These are phyloP conservation scores for Hippocampus barbouri DNA, from an alignment of 2,113 vertebrate genomes.

Conservation along the genomic window DNA sequence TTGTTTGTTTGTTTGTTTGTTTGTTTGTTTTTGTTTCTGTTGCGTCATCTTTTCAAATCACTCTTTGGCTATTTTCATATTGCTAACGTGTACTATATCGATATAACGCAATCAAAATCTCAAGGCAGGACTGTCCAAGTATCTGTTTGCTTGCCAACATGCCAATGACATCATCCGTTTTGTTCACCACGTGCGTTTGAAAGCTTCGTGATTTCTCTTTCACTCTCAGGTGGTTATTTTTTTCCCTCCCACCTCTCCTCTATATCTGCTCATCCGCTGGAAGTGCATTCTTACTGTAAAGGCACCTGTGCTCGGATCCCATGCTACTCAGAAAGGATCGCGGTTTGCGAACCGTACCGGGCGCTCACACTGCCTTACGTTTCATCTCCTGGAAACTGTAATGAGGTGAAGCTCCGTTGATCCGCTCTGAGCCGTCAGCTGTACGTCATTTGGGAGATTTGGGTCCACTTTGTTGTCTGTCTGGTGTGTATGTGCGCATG, in stretches of 20 bases:
- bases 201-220: background rate
- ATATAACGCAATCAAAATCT: background rate
- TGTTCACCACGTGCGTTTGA: conserved; percentile 12
- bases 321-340: background rate
- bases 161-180: conserved; percentile 35
- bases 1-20: background rate
- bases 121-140: conserved; percentile 20
- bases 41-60: background rate
- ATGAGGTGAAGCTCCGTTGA: conserved; percentile 13
- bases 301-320: background rate
- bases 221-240: conserved; percentile 1
- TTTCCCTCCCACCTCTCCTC: background rate
- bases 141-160: conserved; percentile 10
- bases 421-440: conserved; percentile 7
- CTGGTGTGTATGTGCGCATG: background rate
- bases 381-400: conserved; percentile 41
- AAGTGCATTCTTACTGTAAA: conserved; percentile 25
- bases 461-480: conserved; percentile 29
- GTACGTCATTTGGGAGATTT: conserved; percentile 15
- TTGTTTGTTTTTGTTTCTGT: background rate
- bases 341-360: conserved; percentile 23
- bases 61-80: background rate
- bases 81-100: background rate
- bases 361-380: conserved; percentile 48
- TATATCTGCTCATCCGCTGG: conserved; percentile 19